phyloP scores from a whole-genome alignment of 2,113 vertebrate species.

The Cochlearius cochlearius region DNA sequence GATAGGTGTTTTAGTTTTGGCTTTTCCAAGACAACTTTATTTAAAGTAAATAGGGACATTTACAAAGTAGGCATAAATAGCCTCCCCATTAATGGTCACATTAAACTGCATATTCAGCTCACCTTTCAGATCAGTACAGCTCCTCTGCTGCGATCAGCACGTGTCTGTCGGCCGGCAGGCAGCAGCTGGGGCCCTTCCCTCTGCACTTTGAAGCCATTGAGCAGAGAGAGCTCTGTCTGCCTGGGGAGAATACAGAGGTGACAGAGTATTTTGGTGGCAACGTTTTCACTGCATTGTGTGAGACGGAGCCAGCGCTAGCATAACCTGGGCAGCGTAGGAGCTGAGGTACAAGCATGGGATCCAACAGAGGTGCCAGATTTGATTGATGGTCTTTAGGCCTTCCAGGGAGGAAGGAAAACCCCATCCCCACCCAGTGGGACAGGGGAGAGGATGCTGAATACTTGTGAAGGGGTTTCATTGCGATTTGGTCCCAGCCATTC shows the following conservation, averaged over 20 bases:
- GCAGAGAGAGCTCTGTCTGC: not conserved
- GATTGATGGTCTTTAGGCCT: not conserved
- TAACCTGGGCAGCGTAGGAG: not conserved
- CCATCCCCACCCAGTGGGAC: not conserved
- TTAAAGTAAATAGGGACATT: not conserved
- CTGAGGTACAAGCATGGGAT: not conserved
- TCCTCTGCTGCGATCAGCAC: not conserved
- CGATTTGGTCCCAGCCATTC: not conserved
- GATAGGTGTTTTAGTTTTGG: not conserved
- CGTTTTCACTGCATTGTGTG: not conserved
- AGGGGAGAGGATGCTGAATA: not conserved
- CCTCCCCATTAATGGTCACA: not conserved
- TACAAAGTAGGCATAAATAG: not conserved
- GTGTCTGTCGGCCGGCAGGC: rapidly evolving
- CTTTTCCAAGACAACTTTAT: not conserved
- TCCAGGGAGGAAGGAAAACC: not conserved
- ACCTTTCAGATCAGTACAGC: not conserved
- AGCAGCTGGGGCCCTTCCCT: not conserved
- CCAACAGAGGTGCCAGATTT: not conserved
- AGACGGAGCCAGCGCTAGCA: rapidly evolving
- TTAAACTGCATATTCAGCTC: not conserved
- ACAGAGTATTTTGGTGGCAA: not conserved
- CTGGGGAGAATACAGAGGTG: not conserved
- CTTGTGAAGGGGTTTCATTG: not conserved
- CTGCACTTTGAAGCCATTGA: not conserved